Conservation (phyloP, 2,797 vertebrate genomes). For the Brachyrhaphis roseni region DNA sequence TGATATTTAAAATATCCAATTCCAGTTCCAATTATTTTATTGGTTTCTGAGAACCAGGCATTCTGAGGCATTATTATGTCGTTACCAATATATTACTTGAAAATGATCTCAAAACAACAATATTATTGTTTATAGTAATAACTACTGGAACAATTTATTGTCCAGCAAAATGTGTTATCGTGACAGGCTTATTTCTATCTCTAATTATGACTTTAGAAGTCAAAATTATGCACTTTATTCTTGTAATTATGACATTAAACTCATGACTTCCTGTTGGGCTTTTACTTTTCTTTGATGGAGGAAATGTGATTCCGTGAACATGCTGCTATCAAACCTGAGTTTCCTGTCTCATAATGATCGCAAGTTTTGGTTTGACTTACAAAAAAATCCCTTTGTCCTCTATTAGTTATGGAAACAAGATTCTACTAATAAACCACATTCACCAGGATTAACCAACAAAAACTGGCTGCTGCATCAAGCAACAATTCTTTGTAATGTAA, state of each 20-base stretch:
- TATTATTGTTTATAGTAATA: neutral
- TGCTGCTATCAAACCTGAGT: neutral
- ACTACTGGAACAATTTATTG: neutral
- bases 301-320: no score
- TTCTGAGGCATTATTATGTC: neutral
- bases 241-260: neutral
- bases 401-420: conserved; percentile 28
- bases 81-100: neutral
- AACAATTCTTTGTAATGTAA: neutral
- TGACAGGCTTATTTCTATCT: neutral
- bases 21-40: no score
- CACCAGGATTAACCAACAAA: conserved; percentile 6
- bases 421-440: conserved; percentile 7
- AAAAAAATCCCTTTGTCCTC: conserved; percentile 16
- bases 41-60: no score
- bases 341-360: conserved; percentile 2
- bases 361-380: conserved; percentile 40
- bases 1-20: no score
- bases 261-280: neutral
- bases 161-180: no score
- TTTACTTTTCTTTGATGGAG: no score
- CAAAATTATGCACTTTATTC: neutral
- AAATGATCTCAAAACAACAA: no score
- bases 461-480: conserved; percentile 2
- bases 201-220: neutral